Evolutionary conservation across 64 coral and sea anemone genomes (phyloP), one percentile per base, ranked within the genome.

Genomic region (Montipora foliosa): DNA sequence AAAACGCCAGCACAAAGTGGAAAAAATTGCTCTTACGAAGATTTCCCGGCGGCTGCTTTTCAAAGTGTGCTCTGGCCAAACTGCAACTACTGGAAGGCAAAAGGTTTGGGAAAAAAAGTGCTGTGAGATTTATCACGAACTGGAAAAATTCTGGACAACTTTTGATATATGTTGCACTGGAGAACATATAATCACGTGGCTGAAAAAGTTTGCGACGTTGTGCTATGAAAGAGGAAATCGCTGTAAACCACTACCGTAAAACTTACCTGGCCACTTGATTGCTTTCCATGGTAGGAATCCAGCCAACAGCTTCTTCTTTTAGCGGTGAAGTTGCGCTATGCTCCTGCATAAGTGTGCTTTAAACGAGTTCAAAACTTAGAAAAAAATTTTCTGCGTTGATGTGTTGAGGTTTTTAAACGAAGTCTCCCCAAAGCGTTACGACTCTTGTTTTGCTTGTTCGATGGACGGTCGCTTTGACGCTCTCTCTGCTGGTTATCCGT

Each of bases 1-100:
- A 93, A 48, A 98, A 89, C 0, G 97, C 94, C 83, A 98, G 45
- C 25, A 96, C 97, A 77, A 49, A 98, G 29, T 29, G 29, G 14
- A 82, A 67, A 67, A 68, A 66, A 49, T 47, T 59, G 60, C 62
- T 76, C 44, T 76, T 76, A 46, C 74, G 24, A 49, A 98, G 79
- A 61, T 96, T 98, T 5, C 91, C 67, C 9, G 97, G 97, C 15
- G 94, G 97, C 29, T 98, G 97, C 17, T 98, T 98, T 66, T 98
- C 91, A 67, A 98, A 98, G 47, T 94, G 88, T 70, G 90, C 91
- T 25, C 97, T 88, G 59, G 92, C 91, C 79, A 96, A 75, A 67
- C 74, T 37, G 47, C 87, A 89, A 25, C 85, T 78, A 73, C 85
- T 93, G 21, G 15, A 96, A 90, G 13, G 52, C 4, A 71, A 44